Evolutionary conservation across 1,140 invertebrate species (phyloP).

Genomic region (Aphis gossypii): DNA sequence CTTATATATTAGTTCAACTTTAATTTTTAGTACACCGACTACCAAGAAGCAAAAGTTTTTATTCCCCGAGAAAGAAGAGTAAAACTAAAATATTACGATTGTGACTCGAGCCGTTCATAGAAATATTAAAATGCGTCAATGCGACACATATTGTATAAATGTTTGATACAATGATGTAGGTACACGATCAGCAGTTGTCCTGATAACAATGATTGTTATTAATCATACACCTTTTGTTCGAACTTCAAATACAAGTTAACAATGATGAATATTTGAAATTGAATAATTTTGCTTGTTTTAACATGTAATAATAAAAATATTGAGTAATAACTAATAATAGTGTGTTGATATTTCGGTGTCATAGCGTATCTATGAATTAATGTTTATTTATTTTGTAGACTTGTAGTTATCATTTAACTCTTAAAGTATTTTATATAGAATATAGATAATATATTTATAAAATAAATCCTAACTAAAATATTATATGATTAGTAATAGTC

Average conservation of each 20-base stretch:
- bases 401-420: too few relatives aligned
- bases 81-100: neutral
- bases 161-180: neutral
- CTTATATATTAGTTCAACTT: too few relatives aligned
- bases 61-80: neutral
- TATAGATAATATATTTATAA: neutral
- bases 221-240: neutral
- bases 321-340: neutral
- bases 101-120: too few relatives aligned
- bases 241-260: neutral
- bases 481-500: neutral
- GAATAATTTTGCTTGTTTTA: neutral
- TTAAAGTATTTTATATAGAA: too few relatives aligned
- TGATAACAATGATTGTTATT: neutral
- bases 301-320: neutral
- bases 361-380: too few relatives aligned
- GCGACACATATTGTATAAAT: too few relatives aligned
- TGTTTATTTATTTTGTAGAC: too few relatives aligned
- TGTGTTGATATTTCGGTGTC: neutral
- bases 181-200: neutral
- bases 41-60: neutral
- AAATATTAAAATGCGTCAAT: neutral
- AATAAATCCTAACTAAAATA: neutral
- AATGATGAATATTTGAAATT: slow-evolving; percentile 2
- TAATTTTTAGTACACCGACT: too few relatives aligned